A percentile compares a stretch with the other conserved stretches of the same genome.
These are phyloP conservation scores for Lontra canadensis DNA, from an alignment of 2,113 vertebrate species.

Conservation along the genomic window DNA sequence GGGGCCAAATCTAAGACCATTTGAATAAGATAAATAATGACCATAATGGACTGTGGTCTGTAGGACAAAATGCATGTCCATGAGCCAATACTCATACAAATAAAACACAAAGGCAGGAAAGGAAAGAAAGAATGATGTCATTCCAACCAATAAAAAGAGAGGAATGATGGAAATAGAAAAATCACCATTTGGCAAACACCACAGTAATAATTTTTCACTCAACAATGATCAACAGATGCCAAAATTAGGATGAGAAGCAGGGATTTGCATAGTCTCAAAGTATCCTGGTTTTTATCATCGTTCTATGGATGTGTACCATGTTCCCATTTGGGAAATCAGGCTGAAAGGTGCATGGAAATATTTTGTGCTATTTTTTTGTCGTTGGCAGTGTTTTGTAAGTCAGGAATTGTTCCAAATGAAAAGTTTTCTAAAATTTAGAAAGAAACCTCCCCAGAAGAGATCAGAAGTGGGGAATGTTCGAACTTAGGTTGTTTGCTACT, in stretches of 20 bases:
- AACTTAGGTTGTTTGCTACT: not conserved
- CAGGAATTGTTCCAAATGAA: not conserved
- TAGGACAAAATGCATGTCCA: not conserved
- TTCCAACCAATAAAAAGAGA: not conserved
- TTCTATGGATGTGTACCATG: too few species aligned
- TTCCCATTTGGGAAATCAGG: not conserved
- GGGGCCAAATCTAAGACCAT: not conserved
- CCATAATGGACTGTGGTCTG: not conserved
- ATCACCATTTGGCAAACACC: not conserved
- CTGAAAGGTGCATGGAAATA: not conserved
- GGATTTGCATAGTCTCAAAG: not conserved
- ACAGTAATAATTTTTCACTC: not conserved
- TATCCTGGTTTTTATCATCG: not conserved
- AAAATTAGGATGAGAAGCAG: not conserved
- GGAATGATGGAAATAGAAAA: not conserved
- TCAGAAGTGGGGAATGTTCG: not conserved
- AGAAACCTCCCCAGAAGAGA: not conserved
- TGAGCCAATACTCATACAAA: not conserved
- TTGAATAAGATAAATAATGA: not conserved
- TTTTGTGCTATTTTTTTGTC: not conserved
- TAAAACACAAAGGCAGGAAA: not conserved
- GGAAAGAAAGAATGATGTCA: not conserved
- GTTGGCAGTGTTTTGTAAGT: not conserved
- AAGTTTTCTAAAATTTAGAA: not conserved
- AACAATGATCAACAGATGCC: not conserved